A percentile compares a stretch with the other conserved stretches of the same genome.
These are phyloP conservation scores for Poliocrania exsul DNA, from an alignment of 2,797 vertebrate species.

Conservation along the genomic window DNA sequence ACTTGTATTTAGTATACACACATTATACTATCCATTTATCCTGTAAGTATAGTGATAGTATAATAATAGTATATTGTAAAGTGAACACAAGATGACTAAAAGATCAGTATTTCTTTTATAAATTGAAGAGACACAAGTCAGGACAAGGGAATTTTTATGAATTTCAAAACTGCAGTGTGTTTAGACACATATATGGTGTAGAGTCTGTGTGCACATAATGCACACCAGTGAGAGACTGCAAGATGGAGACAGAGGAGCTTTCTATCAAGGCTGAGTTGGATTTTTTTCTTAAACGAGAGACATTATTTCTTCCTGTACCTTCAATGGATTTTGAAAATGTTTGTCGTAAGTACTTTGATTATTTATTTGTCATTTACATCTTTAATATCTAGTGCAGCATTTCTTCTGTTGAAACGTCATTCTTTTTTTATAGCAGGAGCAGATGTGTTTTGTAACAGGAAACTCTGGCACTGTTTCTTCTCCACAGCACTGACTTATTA, in stretches of 20 bases:
- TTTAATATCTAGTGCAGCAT: not conserved
- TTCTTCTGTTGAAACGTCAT: not conserved
- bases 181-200: not conserved
- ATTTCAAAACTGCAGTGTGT: not conserved
- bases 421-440: slow-evolving; percentile 4
- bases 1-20: not conserved
- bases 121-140: not conserved
- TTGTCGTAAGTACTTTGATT: not conserved
- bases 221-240: not conserved
- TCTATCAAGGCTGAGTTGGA: not conserved
- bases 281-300: not conserved
- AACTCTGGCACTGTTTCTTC: slow-evolving; percentile 17
- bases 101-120: not conserved
- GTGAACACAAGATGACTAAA: not conserved
- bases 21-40: not conserved
- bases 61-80: not conserved
- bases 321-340: not conserved
- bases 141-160: not conserved
- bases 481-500: slow-evolving; percentile 3
- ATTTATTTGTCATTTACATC: not conserved
- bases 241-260: not conserved
- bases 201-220: not conserved
- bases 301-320: not conserved
- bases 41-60: not conserved
- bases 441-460: slow-evolving; percentile 3